Percentiles rank a stretch among this genome's conserved stretches.
Conservation (phyloP, 1,140 invertebrate genomes). For the Caenorhabditis briggsae region DNA sequence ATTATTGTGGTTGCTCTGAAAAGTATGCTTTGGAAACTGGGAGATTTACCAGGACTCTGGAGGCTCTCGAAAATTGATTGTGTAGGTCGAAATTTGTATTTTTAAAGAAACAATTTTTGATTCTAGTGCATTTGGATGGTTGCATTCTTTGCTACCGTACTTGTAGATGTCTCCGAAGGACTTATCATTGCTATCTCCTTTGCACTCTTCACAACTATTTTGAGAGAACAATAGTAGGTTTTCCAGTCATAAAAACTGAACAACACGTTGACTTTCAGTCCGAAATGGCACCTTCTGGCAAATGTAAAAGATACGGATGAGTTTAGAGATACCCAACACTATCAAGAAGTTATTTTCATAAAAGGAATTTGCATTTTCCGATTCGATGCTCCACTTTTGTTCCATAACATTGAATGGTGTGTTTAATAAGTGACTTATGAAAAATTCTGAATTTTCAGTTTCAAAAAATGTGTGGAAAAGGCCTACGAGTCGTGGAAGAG, state of each 20-base stretch:
- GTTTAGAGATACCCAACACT: slow-evolving; percentile 75
- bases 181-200: slow-evolving; percentile 72
- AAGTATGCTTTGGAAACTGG: slow-evolving; percentile 72
- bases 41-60: slow-evolving; percentile 72
- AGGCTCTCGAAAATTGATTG: slow-evolving; percentile 77
- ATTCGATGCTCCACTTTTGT: slow-evolving; percentile 76
- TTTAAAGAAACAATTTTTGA: neutral
- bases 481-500: slow-evolving; percentile 65
- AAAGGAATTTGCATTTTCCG: slow-evolving; percentile 76
- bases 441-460: slow-evolving; percentile 57
- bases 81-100: slow-evolving; percentile 59
- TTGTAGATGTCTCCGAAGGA: slow-evolving; percentile 59
- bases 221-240: slow-evolving; percentile 65
- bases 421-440: neutral
- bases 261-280: slow-evolving; percentile 59
- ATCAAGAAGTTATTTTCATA: slow-evolving; percentile 57
- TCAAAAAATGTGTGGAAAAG: slow-evolving; percentile 73
- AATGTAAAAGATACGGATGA: slow-evolving; percentile 74
- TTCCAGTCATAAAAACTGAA: slow-evolving; percentile 25
- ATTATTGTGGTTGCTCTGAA: slow-evolving; percentile 76
- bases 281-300: slow-evolving; percentile 76
- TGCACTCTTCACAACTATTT: slow-evolving; percentile 76
- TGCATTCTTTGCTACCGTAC: slow-evolving; percentile 69
- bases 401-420: slow-evolving; percentile 76
- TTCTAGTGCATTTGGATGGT: slow-evolving; percentile 72